Conservation (phyloP, 2,797 vertebrate genomes). For the Oreortyx pictus region DNA sequence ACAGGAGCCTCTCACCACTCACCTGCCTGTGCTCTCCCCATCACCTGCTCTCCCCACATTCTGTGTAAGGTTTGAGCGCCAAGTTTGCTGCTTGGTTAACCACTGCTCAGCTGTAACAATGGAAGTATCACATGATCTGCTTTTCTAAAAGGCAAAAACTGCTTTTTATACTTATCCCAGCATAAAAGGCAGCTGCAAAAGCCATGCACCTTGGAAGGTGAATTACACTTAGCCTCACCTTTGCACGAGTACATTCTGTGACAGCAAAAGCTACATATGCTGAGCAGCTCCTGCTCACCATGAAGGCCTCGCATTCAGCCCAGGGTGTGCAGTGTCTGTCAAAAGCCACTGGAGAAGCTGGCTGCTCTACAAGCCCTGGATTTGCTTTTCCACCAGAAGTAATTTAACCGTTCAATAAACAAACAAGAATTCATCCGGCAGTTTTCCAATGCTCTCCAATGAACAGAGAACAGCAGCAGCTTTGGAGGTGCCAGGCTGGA, state of each 20-base stretch:
- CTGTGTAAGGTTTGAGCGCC: background rate
- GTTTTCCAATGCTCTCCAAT: background rate
- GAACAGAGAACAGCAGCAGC: background rate
- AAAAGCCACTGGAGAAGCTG: constrained; percentile 16
- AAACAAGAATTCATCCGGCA: constrained; percentile 13
- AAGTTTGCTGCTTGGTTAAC: background rate
- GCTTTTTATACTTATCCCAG: background rate
- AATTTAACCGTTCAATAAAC: constrained; percentile 11
- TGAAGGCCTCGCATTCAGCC: constrained; percentile 32
- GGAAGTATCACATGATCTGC: no score
- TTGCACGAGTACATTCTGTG: background rate
- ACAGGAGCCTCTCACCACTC: background rate
- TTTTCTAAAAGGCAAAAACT: background rate
- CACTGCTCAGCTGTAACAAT: background rate
- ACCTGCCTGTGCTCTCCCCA: background rate
- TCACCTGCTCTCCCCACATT: background rate
- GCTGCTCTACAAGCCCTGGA: constrained; percentile 10
- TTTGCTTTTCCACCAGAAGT: constrained; percentile 11
- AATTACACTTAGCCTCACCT: constrained; percentile 11
- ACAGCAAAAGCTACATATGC: background rate
- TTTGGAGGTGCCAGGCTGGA: background rate
- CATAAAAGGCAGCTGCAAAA: constrained; percentile 20
- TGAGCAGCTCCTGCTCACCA: background rate
- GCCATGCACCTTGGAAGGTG: background rate
- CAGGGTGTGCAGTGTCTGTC: background rate